Conservation (phyloP, 1,140 invertebrate genomes). For the Eurosta solidaginis region DNA sequence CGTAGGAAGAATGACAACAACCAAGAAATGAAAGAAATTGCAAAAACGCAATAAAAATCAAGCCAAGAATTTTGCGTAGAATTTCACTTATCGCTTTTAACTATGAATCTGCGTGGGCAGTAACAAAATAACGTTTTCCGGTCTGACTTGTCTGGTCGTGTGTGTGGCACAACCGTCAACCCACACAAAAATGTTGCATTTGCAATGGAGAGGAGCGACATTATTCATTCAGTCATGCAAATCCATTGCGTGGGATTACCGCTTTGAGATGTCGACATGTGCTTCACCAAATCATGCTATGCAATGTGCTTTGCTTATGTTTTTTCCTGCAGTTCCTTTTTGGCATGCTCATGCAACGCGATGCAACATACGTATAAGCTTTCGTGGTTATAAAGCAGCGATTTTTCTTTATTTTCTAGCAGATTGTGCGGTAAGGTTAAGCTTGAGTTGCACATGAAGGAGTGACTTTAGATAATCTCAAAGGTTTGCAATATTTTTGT, state of each 20-base stretch:
- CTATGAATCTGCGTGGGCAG: neutral
- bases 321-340: too few species aligned
- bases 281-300: neutral
- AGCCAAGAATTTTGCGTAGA: neutral
- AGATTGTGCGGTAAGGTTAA: too few species aligned
- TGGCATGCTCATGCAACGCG: too few species aligned
- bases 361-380: too few species aligned
- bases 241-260: slow-evolving; percentile 21
- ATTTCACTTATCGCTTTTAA: neutral
- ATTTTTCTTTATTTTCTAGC: too few species aligned
- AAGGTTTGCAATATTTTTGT: too few species aligned
- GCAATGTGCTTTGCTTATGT: neutral
- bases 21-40: neutral
- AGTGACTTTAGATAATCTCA: too few species aligned
- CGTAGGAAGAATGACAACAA: neutral
- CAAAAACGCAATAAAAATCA: slow-evolving; percentile 20
- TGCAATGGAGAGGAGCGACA: neutral
- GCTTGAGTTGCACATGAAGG: too few species aligned
- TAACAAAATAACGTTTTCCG: neutral
- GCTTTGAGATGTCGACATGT: slow-evolving; percentile 7
- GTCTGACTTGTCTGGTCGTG: too few species aligned
- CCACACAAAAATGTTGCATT: neutral
- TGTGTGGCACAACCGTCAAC: neutral
- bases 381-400: too few species aligned
- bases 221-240: slow-evolving; percentile 19